Conservation (phyloP, 2,113 vertebrate species). For the Galbula dea region DNA sequence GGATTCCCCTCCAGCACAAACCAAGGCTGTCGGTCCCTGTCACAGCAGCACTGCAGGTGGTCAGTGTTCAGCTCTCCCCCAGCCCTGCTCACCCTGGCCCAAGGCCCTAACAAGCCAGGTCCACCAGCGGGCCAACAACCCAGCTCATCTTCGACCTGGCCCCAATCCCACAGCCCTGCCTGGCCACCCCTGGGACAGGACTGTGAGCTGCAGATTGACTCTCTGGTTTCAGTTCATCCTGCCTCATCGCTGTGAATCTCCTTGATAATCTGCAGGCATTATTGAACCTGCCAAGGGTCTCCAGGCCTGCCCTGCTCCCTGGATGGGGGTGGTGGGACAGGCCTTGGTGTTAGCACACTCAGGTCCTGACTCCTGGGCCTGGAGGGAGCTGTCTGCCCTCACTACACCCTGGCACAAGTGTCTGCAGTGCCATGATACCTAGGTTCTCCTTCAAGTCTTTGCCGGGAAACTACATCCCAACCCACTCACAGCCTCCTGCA, state of each 20-base stretch:
- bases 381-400: neutral
- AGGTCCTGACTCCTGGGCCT: accelerated
- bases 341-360: neutral
- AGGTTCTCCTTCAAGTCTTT: neutral
- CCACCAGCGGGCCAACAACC: neutral
- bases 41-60: neutral
- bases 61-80: neutral
- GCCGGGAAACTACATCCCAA: neutral
- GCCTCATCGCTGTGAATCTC: neutral
- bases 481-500: neutral
- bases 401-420: neutral
- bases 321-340: neutral
- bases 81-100: neutral
- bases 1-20: neutral
- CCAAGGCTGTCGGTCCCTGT: neutral
- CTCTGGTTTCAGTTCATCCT: neutral
- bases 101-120: neutral
- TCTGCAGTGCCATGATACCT: neutral
- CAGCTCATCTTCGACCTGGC: too few species aligned
- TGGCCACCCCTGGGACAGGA: neutral
- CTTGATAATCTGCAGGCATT: neutral
- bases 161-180: too few species aligned
- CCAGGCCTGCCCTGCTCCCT: neutral
- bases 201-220: neutral
- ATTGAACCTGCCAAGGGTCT: neutral